phyloP scores from a whole-genome alignment of 1,140 invertebrate genomes.

The Scylla paramamosain region DNA sequence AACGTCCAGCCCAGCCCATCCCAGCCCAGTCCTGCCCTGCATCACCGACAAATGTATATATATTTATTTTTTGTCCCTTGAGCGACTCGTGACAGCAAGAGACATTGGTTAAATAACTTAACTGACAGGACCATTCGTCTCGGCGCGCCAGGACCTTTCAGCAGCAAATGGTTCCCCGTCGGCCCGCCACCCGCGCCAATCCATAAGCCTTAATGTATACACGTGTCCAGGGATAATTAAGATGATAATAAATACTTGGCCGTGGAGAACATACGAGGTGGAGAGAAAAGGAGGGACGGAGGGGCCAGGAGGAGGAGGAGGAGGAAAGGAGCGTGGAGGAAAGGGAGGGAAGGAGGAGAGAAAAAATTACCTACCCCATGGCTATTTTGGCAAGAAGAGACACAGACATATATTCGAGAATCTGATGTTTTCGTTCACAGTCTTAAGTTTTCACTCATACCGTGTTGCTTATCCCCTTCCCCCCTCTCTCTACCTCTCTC shows the following conservation, averaged over 20 bases:
- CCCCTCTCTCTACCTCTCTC: background rate
- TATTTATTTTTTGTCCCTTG: background rate
- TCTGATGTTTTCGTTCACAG: conserved; percentile 69
- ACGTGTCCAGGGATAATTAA: conserved; percentile 66
- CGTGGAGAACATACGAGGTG: conserved; percentile 6
- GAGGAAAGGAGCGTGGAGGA: background rate
- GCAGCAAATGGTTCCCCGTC: conserved; percentile 59
- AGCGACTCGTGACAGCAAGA: conserved; percentile 67
- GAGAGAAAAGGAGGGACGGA: background rate
- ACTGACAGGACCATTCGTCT: conserved; percentile 66
- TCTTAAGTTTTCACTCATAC: conserved; percentile 70
- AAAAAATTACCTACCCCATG: background rate
- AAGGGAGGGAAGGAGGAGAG: background rate
- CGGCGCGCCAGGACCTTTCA: conserved; percentile 64
- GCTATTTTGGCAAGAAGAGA: conserved; percentile 69
- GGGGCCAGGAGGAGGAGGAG: background rate
- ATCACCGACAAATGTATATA: conserved; percentile 58
- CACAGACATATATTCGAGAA: conserved; percentile 63
- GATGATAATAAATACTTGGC: conserved; percentile 47
- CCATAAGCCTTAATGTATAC: conserved; percentile 67
- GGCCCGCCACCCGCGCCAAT: conserved; percentile 52
- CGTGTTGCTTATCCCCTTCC: conserved; percentile 4
- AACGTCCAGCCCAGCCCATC: background rate
- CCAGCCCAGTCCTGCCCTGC: conserved; percentile 31
- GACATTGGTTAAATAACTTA: conserved; percentile 70